These are phyloP conservation scores for Lineus longissimus DNA, from an alignment of 1,140 invertebrate genomes.

Conservation along the genomic window DNA sequence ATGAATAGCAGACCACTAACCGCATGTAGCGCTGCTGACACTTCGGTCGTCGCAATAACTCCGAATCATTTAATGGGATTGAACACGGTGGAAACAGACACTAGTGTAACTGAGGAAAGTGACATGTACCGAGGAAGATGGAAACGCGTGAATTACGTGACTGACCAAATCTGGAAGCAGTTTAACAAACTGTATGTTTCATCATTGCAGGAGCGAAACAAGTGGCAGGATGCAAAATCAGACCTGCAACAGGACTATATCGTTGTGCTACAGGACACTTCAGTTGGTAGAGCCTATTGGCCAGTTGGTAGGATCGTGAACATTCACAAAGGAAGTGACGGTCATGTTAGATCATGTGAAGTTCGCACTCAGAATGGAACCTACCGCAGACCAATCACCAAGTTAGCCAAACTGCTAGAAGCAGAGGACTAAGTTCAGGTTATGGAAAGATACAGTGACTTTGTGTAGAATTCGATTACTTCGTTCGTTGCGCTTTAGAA, in stretches of 20 bases:
- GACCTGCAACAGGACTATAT: not conserved
- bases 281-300: not conserved
- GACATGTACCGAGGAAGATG: not conserved
- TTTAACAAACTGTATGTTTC: not conserved
- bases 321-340: not conserved
- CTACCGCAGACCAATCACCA: not conserved
- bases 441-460: no score
- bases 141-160: not conserved
- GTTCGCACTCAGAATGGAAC: not conserved
- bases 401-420: not conserved
- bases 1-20: not conserved
- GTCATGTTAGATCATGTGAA: not conserved
- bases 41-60: not conserved
- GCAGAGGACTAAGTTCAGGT: not conserved
- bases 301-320: not conserved
- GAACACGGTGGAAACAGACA: slow-evolving; percentile 2
- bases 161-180: slow-evolving; percentile 1
- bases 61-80: slow-evolving; percentile 3
- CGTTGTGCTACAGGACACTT: not conserved
- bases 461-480: no score
- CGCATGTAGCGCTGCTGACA: not conserved
- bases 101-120: not conserved
- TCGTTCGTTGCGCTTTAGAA: no score
- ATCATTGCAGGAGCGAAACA: not conserved
- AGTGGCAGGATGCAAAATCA: not conserved